Conservation (phyloP, 2,888 invertebrate genomes). For the Tipula vernalis region DNA sequence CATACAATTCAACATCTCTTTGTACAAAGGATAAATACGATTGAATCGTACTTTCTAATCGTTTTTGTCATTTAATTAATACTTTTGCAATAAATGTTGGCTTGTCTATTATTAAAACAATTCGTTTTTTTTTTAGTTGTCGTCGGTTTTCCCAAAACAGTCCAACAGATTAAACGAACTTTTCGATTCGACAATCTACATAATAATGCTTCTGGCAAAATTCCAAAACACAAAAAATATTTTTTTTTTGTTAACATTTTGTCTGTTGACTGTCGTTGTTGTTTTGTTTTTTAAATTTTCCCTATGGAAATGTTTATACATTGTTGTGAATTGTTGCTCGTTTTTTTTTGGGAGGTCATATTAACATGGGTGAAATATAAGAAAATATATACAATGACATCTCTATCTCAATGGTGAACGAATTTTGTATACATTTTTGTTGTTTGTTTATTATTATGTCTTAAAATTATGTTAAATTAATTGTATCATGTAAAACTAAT, state of each 20-base stretch:
- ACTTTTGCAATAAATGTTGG: background rate
- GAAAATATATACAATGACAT: background rate
- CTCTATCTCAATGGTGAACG: background rate
- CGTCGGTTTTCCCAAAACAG: background rate
- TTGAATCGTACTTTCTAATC: background rate
- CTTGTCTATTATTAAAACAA: background rate
- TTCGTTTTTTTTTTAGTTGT: background rate
- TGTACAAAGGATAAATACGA: too few relatives aligned
- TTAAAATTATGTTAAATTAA: background rate
- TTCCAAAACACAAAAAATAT: background rate
- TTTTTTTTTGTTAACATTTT: background rate
- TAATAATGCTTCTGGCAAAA: background rate
- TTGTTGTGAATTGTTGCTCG: background rate
- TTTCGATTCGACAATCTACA: background rate
- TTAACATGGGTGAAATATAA: background rate
- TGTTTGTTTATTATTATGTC: background rate
- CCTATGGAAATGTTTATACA: background rate
- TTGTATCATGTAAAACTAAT: background rate
- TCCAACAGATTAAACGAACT: background rate
- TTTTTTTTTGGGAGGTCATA: background rate
- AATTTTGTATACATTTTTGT: background rate
- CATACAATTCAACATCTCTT: too few relatives aligned
- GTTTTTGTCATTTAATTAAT: background rate
- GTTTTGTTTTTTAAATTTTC: background rate
- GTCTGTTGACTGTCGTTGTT: background rate